Percentiles rank a stretch among this genome's conserved stretches.
phyloP scores from a whole-genome alignment of 2,797 vertebrate genomes.

The Acrocephalus scirpaceus region DNA sequence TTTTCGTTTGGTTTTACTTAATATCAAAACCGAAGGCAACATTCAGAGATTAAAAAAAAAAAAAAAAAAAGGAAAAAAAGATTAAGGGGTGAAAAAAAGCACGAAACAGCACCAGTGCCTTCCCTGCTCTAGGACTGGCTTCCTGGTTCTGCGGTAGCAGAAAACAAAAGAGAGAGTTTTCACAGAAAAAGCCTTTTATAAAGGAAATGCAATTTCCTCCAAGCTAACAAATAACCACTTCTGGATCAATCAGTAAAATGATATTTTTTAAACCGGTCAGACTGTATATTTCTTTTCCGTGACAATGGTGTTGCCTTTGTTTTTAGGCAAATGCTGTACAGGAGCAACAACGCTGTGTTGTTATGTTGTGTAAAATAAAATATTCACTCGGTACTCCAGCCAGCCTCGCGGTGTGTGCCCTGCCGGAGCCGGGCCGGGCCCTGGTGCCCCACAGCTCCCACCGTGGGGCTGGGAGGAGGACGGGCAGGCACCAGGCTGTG shows the following conservation, averaged over 20 bases:
- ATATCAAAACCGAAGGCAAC: conserved; percentile 46
- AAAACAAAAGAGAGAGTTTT: conserved; percentile 75
- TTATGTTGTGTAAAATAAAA: conserved; percentile 94
- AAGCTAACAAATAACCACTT: conserved; percentile 57
- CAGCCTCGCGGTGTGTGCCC: conserved; percentile 59
- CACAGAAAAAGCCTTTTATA: conserved; percentile 86
- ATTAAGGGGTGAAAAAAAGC: conserved; percentile 57
- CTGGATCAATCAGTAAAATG: conserved; percentile 86
- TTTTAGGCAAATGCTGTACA: conserved; percentile 89
- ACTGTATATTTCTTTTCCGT: conserved; percentile 82
- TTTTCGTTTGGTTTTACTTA: conserved; percentile 27
- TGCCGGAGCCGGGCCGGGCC: background rate
- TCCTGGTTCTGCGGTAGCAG: conserved; percentile 70
- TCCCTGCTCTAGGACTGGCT: conserved; percentile 80
- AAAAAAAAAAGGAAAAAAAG: background rate
- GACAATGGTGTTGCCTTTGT: conserved; percentile 84
- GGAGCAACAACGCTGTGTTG: conserved; percentile 89
- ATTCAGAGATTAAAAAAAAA: conserved; percentile 22
- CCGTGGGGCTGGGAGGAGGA: background rate
- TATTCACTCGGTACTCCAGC: conserved; percentile 73
- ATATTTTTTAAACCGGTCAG: conserved; percentile 87
- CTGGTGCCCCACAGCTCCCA: background rate
- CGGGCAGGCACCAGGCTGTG: fast-evolving
- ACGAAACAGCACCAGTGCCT: conserved; percentile 85
- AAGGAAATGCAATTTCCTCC: conserved; percentile 80